phyloP scores from a whole-genome alignment of 2,888 invertebrate species.

The Bursaphelenchus okinawaensis region DNA sequence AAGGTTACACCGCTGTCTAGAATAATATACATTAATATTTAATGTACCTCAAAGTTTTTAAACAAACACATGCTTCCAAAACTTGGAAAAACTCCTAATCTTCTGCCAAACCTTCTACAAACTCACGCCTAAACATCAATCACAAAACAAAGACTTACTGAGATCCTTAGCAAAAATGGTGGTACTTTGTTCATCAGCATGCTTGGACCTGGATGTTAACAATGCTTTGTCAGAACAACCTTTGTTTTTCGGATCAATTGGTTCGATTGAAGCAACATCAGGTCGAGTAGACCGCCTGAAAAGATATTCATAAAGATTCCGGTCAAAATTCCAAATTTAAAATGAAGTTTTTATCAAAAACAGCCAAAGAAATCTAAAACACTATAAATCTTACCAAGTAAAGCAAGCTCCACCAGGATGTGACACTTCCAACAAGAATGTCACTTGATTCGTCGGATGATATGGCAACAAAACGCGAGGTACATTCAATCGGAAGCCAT shows the following conservation, averaged over 20 bases:
- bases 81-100: too few species aligned
- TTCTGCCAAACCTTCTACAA: too few species aligned
- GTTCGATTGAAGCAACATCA: slow-evolving; percentile 56
- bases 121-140: not conserved
- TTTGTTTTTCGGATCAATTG: slow-evolving; percentile 59
- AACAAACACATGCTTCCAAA: too few species aligned
- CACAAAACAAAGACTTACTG: too few species aligned
- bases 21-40: too few species aligned
- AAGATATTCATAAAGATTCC: too few species aligned
- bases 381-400: slow-evolving; percentile 67
- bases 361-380: too few species aligned
- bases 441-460: slow-evolving; percentile 76
- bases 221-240: slow-evolving; percentile 71
- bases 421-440: slow-evolving; percentile 79
- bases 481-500: slow-evolving; percentile 68
- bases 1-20: slow-evolving; percentile 69
- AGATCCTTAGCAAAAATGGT: slow-evolving; percentile 84
- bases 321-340: not conserved
- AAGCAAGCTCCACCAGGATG: slow-evolving; percentile 79
- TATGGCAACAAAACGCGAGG: slow-evolving; percentile 85
- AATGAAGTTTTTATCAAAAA: slow-evolving; percentile 10
- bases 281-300: slow-evolving; percentile 55
- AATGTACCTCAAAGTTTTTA: too few species aligned
- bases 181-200: slow-evolving; percentile 71
- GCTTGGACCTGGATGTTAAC: slow-evolving; percentile 72